Evolutionary conservation across 2,113 vertebrate genomes (phyloP).

Genomic region (Macheiramphus alcinus): DNA sequence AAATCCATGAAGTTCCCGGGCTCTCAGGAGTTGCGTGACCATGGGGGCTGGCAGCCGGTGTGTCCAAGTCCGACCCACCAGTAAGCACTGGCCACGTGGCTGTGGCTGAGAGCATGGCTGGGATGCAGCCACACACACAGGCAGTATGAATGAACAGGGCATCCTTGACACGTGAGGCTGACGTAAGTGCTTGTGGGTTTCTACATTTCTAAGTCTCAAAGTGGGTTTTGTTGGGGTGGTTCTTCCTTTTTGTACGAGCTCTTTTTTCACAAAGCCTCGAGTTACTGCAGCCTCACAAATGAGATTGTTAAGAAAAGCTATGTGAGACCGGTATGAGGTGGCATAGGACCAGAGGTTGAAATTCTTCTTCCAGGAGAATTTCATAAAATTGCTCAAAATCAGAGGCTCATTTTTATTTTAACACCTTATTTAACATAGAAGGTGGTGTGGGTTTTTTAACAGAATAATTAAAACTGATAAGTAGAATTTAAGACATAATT

Average conservation of each 20-base stretch:
- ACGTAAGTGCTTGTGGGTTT: background rate
- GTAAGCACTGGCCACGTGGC: background rate
- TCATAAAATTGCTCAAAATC: background rate
- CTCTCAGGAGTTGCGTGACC: background rate
- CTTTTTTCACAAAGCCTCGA: background rate
- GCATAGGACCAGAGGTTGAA: background rate
- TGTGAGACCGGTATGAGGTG: background rate
- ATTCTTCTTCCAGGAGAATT: background rate
- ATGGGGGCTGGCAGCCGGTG: rapidly evolving
- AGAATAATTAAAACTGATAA: background rate
- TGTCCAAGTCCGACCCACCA: rapidly evolving
- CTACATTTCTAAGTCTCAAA: background rate
- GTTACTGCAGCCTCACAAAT: background rate
- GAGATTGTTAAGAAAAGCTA: background rate
- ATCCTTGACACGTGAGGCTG: background rate
- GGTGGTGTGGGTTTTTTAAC: background rate
- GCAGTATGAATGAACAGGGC: background rate
- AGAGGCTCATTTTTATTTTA: background rate
- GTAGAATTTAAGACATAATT: background rate
- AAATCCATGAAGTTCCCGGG: background rate
- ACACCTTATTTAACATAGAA: background rate
- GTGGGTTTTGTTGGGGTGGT: background rate
- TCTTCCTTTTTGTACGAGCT: rapidly evolving
- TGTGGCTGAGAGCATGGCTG: rapidly evolving
- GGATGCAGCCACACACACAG: background rate